phyloP scores from a whole-genome alignment of 2,113 vertebrate genomes.

The Antechinus flavipes region DNA sequence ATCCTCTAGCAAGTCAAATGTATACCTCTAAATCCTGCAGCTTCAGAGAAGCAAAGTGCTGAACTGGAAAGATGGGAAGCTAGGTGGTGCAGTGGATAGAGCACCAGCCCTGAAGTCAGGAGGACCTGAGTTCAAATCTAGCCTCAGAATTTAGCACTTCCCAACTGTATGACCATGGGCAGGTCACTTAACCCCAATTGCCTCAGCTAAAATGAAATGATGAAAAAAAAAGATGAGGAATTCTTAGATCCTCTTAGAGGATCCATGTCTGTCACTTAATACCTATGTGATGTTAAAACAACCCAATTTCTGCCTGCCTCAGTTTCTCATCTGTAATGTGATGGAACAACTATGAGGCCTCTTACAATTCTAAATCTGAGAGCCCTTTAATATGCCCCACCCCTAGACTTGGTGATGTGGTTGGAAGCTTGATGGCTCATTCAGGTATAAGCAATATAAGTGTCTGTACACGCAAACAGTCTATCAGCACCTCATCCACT shows the following conservation, averaged over 20 bases:
- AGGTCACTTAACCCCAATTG: too few species aligned
- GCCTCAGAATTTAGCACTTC: too few species aligned
- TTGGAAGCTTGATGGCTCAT: not conserved
- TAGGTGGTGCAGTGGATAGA: too few species aligned
- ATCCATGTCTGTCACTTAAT: not conserved
- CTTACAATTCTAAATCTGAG: not conserved
- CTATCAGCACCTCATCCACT: not conserved
- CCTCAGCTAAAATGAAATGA: too few species aligned
- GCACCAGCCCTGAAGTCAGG: too few species aligned
- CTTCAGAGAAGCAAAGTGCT: not conserved
- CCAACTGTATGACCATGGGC: too few species aligned
- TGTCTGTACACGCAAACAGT: not conserved
- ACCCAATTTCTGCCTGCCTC: not conserved
- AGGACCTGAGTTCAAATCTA: too few species aligned
- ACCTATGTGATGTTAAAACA: not conserved
- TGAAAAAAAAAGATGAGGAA: not conserved
- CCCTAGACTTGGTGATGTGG: not conserved
- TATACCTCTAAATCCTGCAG: not conserved
- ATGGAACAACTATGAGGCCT: not conserved
- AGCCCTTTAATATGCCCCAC: not conserved
- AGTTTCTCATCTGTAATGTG: not conserved
- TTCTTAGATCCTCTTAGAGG: not conserved
- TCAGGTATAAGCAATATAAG: not conserved
- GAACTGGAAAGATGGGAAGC: not conserved
- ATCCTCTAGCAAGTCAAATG: not conserved